Percentiles rank a stretch among this genome's conserved stretches.
phyloP scores from a whole-genome alignment of 2,113 vertebrate genomes.

The Dasyurus viverrinus region DNA sequence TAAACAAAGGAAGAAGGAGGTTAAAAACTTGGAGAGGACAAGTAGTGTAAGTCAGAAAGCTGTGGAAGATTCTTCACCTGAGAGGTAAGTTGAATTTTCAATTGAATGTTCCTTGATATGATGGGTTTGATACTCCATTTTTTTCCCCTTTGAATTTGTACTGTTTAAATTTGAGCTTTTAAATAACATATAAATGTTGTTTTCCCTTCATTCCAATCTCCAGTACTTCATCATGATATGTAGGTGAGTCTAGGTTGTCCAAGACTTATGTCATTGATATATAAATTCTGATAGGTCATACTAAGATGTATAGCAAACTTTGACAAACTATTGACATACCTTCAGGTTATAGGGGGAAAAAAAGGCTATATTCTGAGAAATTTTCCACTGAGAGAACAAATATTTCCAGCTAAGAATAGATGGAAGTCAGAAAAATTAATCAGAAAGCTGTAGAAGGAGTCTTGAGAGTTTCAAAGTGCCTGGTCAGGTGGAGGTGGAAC shows the following conservation, averaged over 20 bases:
- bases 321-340: not conserved
- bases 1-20: slow-evolving; percentile 41
- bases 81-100: slow-evolving; percentile 83
- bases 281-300: not conserved
- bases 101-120: not conserved
- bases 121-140: slow-evolving; percentile 23
- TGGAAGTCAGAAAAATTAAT: not conserved
- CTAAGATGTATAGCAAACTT: not conserved
- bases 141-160: slow-evolving; percentile 18
- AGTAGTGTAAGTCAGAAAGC: slow-evolving; percentile 79
- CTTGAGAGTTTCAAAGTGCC: not conserved
- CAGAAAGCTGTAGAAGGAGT: not conserved
- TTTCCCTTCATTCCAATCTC: not conserved
- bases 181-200: not conserved
- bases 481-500: not conserved
- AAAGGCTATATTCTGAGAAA: not conserved
- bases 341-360: not conserved
- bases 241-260: not conserved
- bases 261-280: not conserved
- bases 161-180: not conserved
- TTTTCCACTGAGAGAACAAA: not conserved
- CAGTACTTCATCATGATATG: not conserved
- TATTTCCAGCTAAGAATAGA: not conserved
- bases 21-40: slow-evolving; percentile 67
- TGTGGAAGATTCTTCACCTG: slow-evolving; percentile 53